Conservation (phyloP, 1,140 invertebrate species). For the Zaprionus ghesquierei region DNA sequence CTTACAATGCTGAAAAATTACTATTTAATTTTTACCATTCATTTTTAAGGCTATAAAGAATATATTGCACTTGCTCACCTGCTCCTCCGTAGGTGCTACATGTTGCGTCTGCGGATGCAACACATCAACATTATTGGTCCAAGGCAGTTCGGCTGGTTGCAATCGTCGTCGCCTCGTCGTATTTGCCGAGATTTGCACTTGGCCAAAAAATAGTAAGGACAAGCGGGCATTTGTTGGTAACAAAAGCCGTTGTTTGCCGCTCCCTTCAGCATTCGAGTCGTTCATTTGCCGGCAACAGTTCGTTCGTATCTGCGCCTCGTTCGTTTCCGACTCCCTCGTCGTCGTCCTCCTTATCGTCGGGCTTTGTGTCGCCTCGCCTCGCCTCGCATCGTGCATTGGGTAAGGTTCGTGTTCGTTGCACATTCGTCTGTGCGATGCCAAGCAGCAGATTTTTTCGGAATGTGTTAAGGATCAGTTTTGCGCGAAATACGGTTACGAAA, state of each 20-base stretch:
- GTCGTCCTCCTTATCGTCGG: conserved; percentile 29
- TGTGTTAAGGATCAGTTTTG: conserved; percentile 82
- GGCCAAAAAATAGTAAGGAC: conserved; percentile 42
- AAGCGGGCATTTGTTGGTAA: conserved; percentile 40
- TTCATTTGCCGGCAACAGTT: conserved; percentile 56
- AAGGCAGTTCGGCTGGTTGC: conserved; percentile 26
- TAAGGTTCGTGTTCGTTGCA: conserved; percentile 73
- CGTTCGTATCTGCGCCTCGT: conserved; percentile 1
- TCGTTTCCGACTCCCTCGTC: conserved; percentile 34
- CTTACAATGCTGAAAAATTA: too few species aligned
- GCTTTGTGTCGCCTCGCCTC: background rate
- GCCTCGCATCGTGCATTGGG: conserved; percentile 61
- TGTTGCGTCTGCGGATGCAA: conserved; percentile 29
- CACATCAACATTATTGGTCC: conserved; percentile 43
- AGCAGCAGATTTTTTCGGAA: conserved; percentile 73
- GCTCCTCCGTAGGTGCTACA: background rate
- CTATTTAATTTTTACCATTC: too few species aligned
- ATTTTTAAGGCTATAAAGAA: background rate
- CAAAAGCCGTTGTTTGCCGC: conserved; percentile 30
- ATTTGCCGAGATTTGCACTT: conserved; percentile 53
- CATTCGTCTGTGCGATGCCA: conserved; percentile 58
- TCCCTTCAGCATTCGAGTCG: conserved; percentile 39
- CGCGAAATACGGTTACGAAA: conserved; percentile 82
- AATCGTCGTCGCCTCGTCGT: conserved; percentile 36
- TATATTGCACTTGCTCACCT: background rate